Evolutionary conservation across 2,888 invertebrate species (phyloP).

Genomic region (Lasioglossum zephyrum): DNA sequence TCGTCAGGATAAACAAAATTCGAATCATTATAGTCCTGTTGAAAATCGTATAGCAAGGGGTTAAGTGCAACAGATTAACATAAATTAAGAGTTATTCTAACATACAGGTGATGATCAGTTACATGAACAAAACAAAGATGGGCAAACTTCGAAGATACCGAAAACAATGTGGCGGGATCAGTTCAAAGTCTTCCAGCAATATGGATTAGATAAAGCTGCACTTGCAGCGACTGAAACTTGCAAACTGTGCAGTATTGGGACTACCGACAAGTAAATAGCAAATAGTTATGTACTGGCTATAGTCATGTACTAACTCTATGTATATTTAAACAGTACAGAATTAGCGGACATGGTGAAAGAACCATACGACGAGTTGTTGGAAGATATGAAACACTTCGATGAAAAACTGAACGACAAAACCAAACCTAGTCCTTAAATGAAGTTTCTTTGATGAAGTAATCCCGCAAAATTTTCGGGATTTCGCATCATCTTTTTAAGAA

Average conservation of each 20-base stretch:
- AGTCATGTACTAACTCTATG: neutral
- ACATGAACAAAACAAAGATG: neutral
- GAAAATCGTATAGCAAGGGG: neutral
- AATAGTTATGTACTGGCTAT: neutral
- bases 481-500: no score
- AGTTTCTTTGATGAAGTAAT: no score
- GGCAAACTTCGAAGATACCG: neutral
- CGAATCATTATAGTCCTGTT: neutral
- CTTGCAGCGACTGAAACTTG: constrained; percentile 60
- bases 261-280: constrained; percentile 38
- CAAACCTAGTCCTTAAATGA: no score
- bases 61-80: neutral
- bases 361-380: constrained; percentile 67
- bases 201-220: constrained; percentile 71
- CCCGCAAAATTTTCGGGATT: no score
- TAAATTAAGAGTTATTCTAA: neutral
- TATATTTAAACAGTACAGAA: constrained; percentile 41
- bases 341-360: constrained; percentile 62
- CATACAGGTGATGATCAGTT: neutral
- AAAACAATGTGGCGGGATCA: constrained; percentile 66
- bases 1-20: neutral
- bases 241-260: constrained; percentile 47
- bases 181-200: constrained; percentile 63
- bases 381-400: constrained; percentile 71
- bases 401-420: constrained; percentile 33